Evolutionary conservation across 2,797 vertebrate genomes (phyloP).

Genomic region (Macropus fuliginosus): DNA sequence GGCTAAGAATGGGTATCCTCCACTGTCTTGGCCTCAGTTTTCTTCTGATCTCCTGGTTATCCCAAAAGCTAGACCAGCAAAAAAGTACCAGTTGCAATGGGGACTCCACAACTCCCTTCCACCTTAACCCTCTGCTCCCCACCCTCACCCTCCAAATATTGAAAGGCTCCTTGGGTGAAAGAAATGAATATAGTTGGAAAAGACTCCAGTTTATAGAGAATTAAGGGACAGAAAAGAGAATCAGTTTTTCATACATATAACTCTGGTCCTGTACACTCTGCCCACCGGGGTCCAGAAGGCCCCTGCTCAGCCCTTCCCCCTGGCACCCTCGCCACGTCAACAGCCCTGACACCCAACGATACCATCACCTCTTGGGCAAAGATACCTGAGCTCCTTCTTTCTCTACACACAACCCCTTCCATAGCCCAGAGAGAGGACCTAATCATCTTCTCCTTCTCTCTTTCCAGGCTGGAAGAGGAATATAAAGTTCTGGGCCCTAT

Average conservation of each 20-base stretch:
- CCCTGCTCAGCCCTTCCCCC: constrained; percentile 41
- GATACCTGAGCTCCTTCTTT: constrained; percentile 33
- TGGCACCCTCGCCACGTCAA: constrained; percentile 72
- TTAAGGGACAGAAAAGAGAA: neutral
- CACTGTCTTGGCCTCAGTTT: constrained; percentile 37
- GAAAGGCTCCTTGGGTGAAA: neutral
- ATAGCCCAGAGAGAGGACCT: constrained; percentile 13
- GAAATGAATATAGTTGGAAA: neutral
- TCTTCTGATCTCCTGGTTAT: neutral
- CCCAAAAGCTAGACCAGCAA: neutral
- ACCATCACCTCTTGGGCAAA: constrained; percentile 41
- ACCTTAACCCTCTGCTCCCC: neutral
- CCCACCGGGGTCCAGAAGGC: constrained; percentile 24
- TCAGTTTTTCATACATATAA: neutral
- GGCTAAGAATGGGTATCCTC: neutral
- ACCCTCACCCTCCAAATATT: neutral
- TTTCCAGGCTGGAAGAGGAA: neutral
- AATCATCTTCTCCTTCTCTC: neutral
- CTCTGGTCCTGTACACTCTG: constrained; percentile 9
- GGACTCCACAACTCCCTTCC: neutral
- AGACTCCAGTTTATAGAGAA: neutral
- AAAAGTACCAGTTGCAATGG: neutral
- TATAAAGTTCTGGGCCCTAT: neutral
- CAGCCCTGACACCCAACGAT: constrained; percentile 64
- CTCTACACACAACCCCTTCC: neutral